Conservation (phyloP, 2,113 vertebrate genomes). For the Ranitomeya variabilis region DNA sequence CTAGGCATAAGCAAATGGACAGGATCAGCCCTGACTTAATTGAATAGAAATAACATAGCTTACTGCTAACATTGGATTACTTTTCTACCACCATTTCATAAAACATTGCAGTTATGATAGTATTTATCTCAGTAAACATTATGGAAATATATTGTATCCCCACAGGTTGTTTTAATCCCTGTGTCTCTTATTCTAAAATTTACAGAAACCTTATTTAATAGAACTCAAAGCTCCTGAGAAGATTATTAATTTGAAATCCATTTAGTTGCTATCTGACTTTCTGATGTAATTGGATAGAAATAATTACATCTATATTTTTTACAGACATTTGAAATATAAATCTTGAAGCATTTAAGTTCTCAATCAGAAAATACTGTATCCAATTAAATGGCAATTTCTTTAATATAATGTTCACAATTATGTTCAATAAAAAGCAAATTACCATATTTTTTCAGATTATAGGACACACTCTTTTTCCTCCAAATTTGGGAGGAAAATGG, state of each 20-base stretch:
- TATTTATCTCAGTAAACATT: not conserved
- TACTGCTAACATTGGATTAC: not conserved
- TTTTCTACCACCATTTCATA: not conserved
- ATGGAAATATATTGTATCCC: not conserved
- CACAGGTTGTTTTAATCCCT: not conserved
- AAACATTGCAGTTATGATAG: not conserved
- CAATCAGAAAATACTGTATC: not conserved
- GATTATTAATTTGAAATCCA: conserved; percentile 25
- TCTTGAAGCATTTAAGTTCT: not conserved
- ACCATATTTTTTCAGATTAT: too few relatives aligned
- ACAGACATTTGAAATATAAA: conserved; percentile 4
- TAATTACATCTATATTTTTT: conserved; percentile 24
- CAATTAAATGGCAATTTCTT: not conserved
- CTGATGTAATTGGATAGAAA: conserved; percentile 23
- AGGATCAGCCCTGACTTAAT: not conserved
- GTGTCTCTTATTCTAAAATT: not conserved
- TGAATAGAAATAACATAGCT: not conserved
- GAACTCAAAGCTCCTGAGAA: conserved; percentile 5
- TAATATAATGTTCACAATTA: not conserved
- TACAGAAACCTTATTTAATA: not conserved
- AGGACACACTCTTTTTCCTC: too few relatives aligned
- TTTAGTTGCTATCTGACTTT: conserved; percentile 27
- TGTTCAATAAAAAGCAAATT: not conserved
- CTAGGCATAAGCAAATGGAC: not conserved
- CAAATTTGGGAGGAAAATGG: too few relatives aligned